Conservation (phyloP, 2,113 vertebrate genomes). For the human (Homo sapiens) region GRCh38 chr11:26520001-26520500, state of each 20-base stretch:
- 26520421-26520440: not conserved
- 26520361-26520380: not conserved
- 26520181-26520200: not conserved
- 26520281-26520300: not conserved
- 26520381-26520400: not conserved
- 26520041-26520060: not conserved
- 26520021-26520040: not conserved
- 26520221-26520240: not conserved
- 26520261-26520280: not conserved
- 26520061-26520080: not conserved
- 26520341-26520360: not conserved
- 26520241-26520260: not conserved
- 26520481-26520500: not conserved
- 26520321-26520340: not conserved
- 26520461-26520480: not conserved
- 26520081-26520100: not conserved
- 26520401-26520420: not conserved
- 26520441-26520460: not conserved
- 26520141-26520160: not conserved
- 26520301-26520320: not conserved
- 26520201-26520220: not conserved
- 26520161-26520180: not conserved
- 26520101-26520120: not conserved
- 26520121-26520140: not conserved
- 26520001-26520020: not conserved